Base-by-base conservation (phyloP, 2,888 invertebrate species). In the Lissonota sp. region DNA sequence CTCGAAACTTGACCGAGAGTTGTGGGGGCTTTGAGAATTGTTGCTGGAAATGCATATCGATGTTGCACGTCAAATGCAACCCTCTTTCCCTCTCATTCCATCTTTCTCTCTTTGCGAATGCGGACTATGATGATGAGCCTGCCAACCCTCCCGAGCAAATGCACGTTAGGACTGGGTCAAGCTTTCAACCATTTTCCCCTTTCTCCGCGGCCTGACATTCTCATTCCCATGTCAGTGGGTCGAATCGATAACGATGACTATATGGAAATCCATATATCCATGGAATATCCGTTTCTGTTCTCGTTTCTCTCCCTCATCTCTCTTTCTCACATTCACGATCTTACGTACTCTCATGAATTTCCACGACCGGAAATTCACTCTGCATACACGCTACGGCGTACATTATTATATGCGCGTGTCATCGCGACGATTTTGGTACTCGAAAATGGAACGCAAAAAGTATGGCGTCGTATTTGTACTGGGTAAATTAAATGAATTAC, bases 211-310 rank as follows among this genome's bases (percentile, higher is more conserved):
- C 26, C 26, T 26, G 26, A 26, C 26, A 26, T 26, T 26, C 26
- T 26, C 62, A 67, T 81, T 81, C 37, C 49, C 79, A 82, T n/a
- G 82, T 82, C 82, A 88, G 86, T 88, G 86, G 88, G 88, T 83
- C 86, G 85, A 88, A 88, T 89, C 88, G 89, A 88, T 89, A 88
- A 83, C 85, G 87, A 88, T 87, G 87, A 86, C 80, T 82, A 76
- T 70, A 80, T 79, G 82, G 70, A 81, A 82, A 82, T 82, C 79
- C 82, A 82, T 75, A 78, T 44, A 74, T 81, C 80, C 77, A 78
- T 81, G 74, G 49, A 66, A 49, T 70, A 70, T 71, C 69, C 72
- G 70, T 46, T 67, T 67, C 69, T 64, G 58, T 53, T 64, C 7
- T 26, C 51, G 40, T 8, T 39, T 39, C 53, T 40, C 40, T 40